Evolutionary conservation across 1,140 invertebrate genomes (phyloP).

Genomic region (Achroia grisella): DNA sequence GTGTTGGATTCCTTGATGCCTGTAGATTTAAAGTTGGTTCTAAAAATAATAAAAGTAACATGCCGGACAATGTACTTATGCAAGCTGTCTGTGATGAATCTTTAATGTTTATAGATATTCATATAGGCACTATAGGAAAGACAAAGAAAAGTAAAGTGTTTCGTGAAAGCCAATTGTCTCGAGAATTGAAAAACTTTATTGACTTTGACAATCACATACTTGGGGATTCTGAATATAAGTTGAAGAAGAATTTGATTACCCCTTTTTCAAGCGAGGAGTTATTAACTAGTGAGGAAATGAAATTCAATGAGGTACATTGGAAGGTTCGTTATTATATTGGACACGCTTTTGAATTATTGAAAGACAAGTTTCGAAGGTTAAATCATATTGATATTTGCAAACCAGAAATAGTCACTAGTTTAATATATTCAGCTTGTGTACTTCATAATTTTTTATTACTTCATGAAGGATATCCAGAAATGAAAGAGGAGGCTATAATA

Average conservation of each 20-base stretch:
- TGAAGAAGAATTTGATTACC: slow-evolving; percentile 53
- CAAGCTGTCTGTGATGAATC: slow-evolving; percentile 66
- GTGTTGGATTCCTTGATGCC: slow-evolving; percentile 62
- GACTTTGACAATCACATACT: slow-evolving; percentile 62
- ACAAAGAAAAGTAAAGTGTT: slow-evolving; percentile 50
- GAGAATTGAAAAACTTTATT: slow-evolving; percentile 49
- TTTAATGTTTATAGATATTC: slow-evolving; percentile 52
- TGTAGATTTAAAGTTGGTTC: slow-evolving; percentile 48
- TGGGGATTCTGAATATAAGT: slow-evolving; percentile 52
- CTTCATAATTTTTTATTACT: slow-evolving; percentile 59
- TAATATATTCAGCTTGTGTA: slow-evolving; percentile 51
- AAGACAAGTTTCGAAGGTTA: slow-evolving; percentile 49
- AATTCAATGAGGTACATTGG: slow-evolving; percentile 60
- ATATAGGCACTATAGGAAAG: slow-evolving; percentile 42
- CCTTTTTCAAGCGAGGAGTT: slow-evolving; percentile 53
- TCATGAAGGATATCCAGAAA: slow-evolving; percentile 44
- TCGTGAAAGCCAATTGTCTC: slow-evolving; percentile 42
- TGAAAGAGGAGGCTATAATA: slow-evolving; percentile 46
- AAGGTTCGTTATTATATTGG: slow-evolving; percentile 49
- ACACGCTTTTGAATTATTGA: slow-evolving; percentile 54
- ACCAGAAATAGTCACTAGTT: slow-evolving; percentile 30
- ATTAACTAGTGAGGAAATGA: slow-evolving; percentile 56
- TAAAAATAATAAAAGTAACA: slow-evolving; percentile 32
- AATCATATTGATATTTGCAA: slow-evolving; percentile 50
- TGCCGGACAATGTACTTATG: slow-evolving; percentile 42